A percentile compares a stretch with the other conserved stretches of the same genome.
phyloP scores from a whole-genome alignment of 1,140 invertebrate genomes.

The Branchinecta lynchi region DNA sequence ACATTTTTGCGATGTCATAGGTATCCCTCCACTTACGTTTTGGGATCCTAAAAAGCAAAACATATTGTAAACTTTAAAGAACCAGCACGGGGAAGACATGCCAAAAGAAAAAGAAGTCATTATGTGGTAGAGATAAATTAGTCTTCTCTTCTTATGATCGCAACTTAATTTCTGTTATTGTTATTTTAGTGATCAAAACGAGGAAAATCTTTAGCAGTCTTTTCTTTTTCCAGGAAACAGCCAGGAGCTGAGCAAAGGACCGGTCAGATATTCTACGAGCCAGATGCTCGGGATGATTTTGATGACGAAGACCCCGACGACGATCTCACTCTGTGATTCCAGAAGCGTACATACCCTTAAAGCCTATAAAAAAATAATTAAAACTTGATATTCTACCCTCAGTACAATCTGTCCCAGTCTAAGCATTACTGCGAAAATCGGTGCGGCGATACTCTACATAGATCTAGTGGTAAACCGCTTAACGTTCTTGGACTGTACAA shows the following conservation, averaged over 20 bases:
- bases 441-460: too few species aligned
- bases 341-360: too few species aligned
- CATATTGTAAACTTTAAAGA: not conserved
- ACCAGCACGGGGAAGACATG: not conserved
- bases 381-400: too few species aligned
- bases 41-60: too few species aligned
- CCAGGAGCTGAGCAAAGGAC: not conserved
- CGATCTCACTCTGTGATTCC: not conserved
- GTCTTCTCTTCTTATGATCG: not conserved
- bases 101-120: not conserved
- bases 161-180: not conserved
- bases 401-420: too few species aligned
- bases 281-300: not conserved
- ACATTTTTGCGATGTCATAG: too few species aligned
- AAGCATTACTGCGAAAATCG: too few species aligned
- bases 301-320: not conserved
- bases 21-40: too few species aligned
- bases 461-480: too few species aligned
- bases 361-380: too few species aligned
- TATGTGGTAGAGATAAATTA: not conserved
- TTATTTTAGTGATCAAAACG: too few species aligned
- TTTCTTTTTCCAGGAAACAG: not conserved
- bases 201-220: not conserved
- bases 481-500: too few species aligned
- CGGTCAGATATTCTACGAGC: slow-evolving; percentile 4